Base-by-base conservation (phyloP, 2,888 invertebrate genomes). In the Isotomurus palustris region DNA sequence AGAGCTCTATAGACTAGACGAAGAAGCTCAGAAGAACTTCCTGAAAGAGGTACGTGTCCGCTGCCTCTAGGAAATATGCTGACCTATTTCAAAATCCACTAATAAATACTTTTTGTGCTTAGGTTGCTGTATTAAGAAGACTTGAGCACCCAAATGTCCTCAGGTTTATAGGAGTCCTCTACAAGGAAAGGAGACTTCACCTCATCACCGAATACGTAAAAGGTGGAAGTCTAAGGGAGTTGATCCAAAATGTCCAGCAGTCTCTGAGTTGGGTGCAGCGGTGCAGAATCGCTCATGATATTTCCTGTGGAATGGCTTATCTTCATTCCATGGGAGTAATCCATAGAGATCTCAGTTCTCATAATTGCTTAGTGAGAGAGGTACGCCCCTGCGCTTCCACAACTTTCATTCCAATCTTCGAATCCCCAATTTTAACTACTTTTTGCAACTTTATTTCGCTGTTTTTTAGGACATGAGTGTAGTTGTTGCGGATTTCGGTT, bases 401-500 rank as follows among this genome's bases (percentile, higher is more conserved):
- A 8, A 12, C 6, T 21, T n/a, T 12, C 2, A 49, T 21, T 49
- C 48, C 17, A 19, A 3, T 36, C 14, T 3, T 49, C 28, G 22
- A 25, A 52, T 5, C 29, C 21, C 14, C 24, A n/a, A 27, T 41
- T 35, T 8, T 27, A 17, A n/a, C 19, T 27, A 14, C 27, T 44
- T 19, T 32, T n/a, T 19, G 10, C 17, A 17, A 53, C 10, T 49
- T 17, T 38, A 17, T 36, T 47, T 22, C n/a, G n/a, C 40, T 29
- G 36, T 43, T 22, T 48, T 29, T 22, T 73, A 86, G 83, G 91
- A 94, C 76, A 86, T 86, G 73, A 87, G 89, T 6, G 92, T 94
- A 43, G 91, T 95, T 25, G 94, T 95, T 19, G 95, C 95, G 1
- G 95, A 95, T 79, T 95, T 95, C 77, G 95, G 95, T 0, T 78